Conservation (phyloP, 2,888 invertebrate species). For the Gymnocheta viridis region DNA sequence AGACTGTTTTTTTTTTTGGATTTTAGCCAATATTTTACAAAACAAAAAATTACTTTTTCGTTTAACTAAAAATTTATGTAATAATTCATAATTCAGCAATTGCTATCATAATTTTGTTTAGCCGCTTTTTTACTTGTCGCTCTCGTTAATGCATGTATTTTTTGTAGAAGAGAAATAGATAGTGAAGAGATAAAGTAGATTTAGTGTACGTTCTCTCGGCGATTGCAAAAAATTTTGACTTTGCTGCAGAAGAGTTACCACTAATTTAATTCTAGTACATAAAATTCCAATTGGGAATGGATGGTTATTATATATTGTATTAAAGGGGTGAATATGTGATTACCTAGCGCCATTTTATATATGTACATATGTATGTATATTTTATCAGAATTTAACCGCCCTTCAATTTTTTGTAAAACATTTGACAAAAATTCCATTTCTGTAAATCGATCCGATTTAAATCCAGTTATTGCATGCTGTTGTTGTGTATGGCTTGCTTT, state of each 20-base stretch:
- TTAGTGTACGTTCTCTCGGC: neutral
- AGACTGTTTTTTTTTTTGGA: constrained; percentile 62
- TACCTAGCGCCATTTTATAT: too few species aligned
- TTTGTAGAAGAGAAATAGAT: constrained; percentile 3
- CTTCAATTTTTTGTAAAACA: too few species aligned
- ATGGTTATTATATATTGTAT: too few species aligned
- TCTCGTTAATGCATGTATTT: neutral
- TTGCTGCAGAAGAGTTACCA: constrained; percentile 46
- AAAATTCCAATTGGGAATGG: too few species aligned
- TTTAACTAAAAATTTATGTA: constrained; percentile 59
- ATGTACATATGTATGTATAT: too few species aligned
- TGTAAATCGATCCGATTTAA: too few species aligned
- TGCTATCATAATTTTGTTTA: constrained; percentile 55
- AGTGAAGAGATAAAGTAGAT: constrained; percentile 8
- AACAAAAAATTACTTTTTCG: constrained; percentile 33
- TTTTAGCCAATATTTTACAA: constrained; percentile 62
- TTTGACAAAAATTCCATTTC: too few species aligned
- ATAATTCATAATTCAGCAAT: constrained; percentile 57
- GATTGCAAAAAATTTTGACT: constrained; percentile 43
- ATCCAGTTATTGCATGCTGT: too few species aligned
- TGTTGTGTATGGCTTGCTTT: too few species aligned
- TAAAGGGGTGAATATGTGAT: too few species aligned
- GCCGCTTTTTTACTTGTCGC: constrained; percentile 59
- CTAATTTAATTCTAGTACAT: neutral
- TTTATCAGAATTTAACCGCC: too few species aligned